phyloP scores from a whole-genome alignment of 2,888 invertebrate genomes.

The Cheilosia grossa region DNA sequence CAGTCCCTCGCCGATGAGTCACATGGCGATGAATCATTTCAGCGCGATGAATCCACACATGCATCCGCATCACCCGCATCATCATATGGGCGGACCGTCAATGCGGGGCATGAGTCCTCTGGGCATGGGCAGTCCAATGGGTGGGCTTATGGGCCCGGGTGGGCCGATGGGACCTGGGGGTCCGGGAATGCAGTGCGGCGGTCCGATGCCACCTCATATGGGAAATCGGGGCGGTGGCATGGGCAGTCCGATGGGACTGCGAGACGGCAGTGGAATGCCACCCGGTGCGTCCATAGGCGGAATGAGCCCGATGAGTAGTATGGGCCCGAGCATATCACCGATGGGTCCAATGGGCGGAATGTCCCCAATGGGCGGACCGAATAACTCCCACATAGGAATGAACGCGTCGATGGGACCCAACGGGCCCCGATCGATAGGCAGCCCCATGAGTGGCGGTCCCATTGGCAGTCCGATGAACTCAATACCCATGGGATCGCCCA shows the following conservation, averaged over 20 bases:
- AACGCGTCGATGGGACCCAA: constrained; percentile 84
- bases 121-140: constrained; percentile 78
- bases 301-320: constrained; percentile 84
- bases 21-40: constrained; percentile 88
- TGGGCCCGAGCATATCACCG: constrained; percentile 83
- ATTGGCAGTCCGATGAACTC: constrained; percentile 88
- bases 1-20: constrained; percentile 82
- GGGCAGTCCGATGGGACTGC: constrained; percentile 85
- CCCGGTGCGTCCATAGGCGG: constrained; percentile 82
- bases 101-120: constrained; percentile 84
- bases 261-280: constrained; percentile 84
- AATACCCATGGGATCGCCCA: constrained; percentile 88
- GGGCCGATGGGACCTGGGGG: constrained; percentile 72
- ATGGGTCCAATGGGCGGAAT: constrained; percentile 84
- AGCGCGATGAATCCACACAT: constrained; percentile 86
- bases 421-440: constrained; percentile 86
- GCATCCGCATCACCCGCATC: constrained; percentile 89
- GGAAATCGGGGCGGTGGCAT: constrained; percentile 82
- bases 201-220: constrained; percentile 81
- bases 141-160: constrained; percentile 71
- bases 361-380: constrained; percentile 88
- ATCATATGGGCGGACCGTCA: constrained; percentile 85
- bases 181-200: constrained; percentile 78
- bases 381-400: constrained; percentile 86
- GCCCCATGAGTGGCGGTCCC: constrained; percentile 87